These are phyloP conservation scores for Gonatopus flavifemur DNA, from an alignment of 1,140 invertebrate species.

Conservation along the genomic window DNA sequence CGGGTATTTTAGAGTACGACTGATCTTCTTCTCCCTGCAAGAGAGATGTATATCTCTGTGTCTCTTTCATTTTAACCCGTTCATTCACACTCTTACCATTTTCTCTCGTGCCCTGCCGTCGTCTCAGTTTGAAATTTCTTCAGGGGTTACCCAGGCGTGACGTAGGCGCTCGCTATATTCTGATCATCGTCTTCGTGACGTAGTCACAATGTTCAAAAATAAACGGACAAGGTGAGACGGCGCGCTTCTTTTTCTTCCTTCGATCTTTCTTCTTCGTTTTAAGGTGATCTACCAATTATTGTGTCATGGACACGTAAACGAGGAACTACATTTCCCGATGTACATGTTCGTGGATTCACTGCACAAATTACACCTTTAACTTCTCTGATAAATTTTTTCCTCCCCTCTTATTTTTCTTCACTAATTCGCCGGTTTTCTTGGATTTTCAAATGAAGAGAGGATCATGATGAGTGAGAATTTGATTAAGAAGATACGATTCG, in stretches of 20 bases:
- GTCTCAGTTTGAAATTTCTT: slow-evolving; percentile 25
- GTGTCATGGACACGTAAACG: slow-evolving; percentile 23
- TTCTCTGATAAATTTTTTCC: too few species aligned
- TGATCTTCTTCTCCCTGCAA: slow-evolving; percentile 12
- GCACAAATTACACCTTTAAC: too few species aligned
- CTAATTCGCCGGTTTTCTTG: too few species aligned
- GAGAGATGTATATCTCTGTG: too few species aligned
- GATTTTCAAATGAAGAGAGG: too few species aligned
- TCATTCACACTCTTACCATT: not conserved
- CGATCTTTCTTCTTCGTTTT: slow-evolving; percentile 29
- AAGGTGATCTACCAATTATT: slow-evolving; percentile 28
- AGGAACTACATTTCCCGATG: not conserved
- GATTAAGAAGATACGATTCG: slow-evolving; percentile 27
- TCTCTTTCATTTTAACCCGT: not conserved
- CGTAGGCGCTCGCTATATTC: slow-evolving; percentile 41
- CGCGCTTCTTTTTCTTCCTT: slow-evolving; percentile 15
- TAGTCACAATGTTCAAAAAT: slow-evolving; percentile 35
- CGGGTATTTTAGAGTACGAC: slow-evolving; percentile 26
- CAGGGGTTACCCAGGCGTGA: slow-evolving; percentile 35
- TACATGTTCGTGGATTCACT: too few species aligned
- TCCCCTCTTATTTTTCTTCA: too few species aligned
- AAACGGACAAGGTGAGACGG: slow-evolving; percentile 34
- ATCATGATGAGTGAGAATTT: slow-evolving; percentile 20
- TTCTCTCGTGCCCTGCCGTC: slow-evolving; percentile 8
- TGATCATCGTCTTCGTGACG: slow-evolving; percentile 38